Evolutionary conservation across 92 coral and sea anemone genomes (phyloP).

Genomic region (Epizoanthus rinbou): DNA sequence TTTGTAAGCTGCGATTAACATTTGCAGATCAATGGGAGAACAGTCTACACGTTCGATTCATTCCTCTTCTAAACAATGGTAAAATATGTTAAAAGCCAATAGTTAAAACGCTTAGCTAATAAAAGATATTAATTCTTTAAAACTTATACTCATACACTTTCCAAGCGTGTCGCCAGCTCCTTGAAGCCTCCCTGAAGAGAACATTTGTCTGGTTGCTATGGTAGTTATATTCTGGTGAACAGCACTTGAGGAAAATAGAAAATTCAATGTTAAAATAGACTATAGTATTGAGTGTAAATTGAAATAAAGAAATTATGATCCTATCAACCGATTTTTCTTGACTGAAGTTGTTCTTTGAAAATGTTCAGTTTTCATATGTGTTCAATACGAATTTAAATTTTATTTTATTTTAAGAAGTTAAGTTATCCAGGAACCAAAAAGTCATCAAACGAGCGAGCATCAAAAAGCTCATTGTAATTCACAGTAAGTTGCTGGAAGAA

Average conservation of each 20-base stretch:
- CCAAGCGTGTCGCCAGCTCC: neutral
- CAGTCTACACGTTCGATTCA: neutral
- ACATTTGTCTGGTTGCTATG: neutral
- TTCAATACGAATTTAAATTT: too few species aligned
- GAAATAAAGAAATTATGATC: too few species aligned
- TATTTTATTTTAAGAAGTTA: too few species aligned
- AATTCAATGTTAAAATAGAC: too few species aligned
- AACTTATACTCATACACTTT: too few species aligned
- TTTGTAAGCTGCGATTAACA: constrained; percentile 21
- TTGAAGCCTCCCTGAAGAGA: neutral
- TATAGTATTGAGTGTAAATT: too few species aligned
- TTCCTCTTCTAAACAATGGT: constrained; percentile 11
- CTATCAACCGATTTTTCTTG: too few species aligned
- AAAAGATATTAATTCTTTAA: too few species aligned
- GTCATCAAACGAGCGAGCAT: neutral
- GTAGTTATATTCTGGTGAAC: neutral
- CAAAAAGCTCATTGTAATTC: neutral
- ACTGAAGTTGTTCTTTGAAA: too few species aligned
- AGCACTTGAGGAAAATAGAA: neutral
- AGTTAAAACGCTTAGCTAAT: neutral
- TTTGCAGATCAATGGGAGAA: constrained; percentile 10
- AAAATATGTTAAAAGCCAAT: neutral
- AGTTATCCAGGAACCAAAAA: neutral
- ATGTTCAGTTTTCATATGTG: too few species aligned
- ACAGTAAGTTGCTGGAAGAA: neutral